Conservation (phyloP, 2,113 vertebrate genomes). For the Apaloderma vittatum region DNA sequence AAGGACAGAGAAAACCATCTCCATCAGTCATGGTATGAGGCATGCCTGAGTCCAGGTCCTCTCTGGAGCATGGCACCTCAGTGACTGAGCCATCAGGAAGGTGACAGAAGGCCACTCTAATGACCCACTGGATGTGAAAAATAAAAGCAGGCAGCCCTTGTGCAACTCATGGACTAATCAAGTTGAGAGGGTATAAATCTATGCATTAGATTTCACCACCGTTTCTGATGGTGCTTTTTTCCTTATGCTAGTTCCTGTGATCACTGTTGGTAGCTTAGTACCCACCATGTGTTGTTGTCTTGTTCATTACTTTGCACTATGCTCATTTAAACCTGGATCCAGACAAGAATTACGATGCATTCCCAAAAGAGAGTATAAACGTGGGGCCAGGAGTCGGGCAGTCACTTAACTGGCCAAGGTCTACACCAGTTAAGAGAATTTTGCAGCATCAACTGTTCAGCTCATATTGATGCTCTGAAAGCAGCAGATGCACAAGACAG, state of each 20-base stretch:
- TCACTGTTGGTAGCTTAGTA: neutral
- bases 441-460: neutral
- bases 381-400: neutral
- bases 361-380: neutral
- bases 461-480: neutral
- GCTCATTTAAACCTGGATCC: neutral
- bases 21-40: neutral
- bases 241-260: neutral
- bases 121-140: neutral
- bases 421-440: neutral
- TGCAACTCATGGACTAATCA: neutral
- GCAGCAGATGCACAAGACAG: neutral
- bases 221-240: neutral
- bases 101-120: neutral
- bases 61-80: neutral
- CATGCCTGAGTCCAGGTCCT: neutral
- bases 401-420: neutral
- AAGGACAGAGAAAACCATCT: neutral
- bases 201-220: neutral
- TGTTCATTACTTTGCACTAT: neutral
- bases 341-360: neutral
- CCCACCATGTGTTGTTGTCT: neutral
- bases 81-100: neutral
- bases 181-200: neutral
- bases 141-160: neutral